Conservation (phyloP, 2,797 vertebrate genomes). For the Delichon dasypus region DNA sequence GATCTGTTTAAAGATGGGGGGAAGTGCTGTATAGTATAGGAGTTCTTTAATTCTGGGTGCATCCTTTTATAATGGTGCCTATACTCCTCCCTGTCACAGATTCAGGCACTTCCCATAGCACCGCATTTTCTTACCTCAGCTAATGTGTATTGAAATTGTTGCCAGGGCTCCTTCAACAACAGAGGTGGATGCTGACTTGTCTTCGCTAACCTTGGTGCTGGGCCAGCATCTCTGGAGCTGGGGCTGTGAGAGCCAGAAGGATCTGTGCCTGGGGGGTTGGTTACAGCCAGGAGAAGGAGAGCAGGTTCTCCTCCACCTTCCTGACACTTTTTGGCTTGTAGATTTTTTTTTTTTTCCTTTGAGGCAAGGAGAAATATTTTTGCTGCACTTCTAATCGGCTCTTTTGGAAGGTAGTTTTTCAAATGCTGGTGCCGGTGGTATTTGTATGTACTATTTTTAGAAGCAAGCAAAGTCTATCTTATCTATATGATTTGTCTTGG, state of each 20-base stretch:
- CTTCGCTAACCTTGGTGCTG: background rate
- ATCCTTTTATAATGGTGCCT: background rate
- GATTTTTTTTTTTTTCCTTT: background rate
- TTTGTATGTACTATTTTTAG: background rate
- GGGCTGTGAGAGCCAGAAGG: fast-evolving
- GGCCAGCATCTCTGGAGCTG: background rate
- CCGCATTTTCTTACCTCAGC: background rate
- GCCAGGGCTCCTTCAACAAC: background rate
- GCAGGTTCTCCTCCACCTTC: background rate
- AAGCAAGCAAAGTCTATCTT: background rate
- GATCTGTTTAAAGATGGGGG: background rate
- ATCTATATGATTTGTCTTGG: background rate
- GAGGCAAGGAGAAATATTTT: background rate
- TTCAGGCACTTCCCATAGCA: background rate
- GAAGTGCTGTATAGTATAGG: fast-evolving
- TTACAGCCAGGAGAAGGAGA: background rate
- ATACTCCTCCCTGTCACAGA: background rate
- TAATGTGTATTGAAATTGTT: background rate
- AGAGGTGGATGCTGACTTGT: background rate
- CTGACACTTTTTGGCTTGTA: background rate
- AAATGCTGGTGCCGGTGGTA: background rate
- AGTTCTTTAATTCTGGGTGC: background rate
- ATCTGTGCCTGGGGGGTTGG: background rate
- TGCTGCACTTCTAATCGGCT: background rate
- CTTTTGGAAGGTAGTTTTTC: background rate